Evolutionary conservation across 2,888 invertebrate species (phyloP).

Genomic region (Diarsia mendica): DNA sequence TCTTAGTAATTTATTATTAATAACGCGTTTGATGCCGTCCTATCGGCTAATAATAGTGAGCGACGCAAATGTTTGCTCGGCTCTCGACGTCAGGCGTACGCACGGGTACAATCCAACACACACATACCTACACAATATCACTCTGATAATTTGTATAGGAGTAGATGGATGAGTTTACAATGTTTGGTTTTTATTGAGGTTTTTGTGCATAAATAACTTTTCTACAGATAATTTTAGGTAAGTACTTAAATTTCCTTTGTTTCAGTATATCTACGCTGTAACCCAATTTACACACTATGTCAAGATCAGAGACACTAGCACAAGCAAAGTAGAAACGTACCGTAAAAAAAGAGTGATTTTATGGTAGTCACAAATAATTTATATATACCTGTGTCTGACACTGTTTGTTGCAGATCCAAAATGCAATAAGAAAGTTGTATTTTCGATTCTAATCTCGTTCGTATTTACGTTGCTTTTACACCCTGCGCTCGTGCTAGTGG

Average conservation of each 20-base stretch:
- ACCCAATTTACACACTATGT: background rate
- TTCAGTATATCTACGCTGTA: background rate
- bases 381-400: background rate
- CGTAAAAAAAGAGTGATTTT: background rate
- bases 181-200: background rate
- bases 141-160: slow-evolving; percentile 15
- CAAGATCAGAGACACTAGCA: background rate
- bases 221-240: background rate
- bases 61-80: slow-evolving; percentile 43
- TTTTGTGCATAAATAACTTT: background rate
- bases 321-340: background rate
- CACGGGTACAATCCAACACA: slow-evolving; percentile 20
- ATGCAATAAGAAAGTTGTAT: background rate
- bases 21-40: slow-evolving; percentile 18
- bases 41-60: slow-evolving; percentile 47
- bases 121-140: slow-evolving; percentile 18
- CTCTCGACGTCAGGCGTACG: slow-evolving; percentile 37
- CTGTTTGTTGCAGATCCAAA: background rate
- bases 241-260: background rate
- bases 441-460: background rate
- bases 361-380: background rate
- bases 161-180: background rate
- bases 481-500: background rate
- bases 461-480: background rate
- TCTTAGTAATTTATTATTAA: slow-evolving; percentile 43